These are phyloP conservation scores for Gyrodactylus salaris DNA, from an alignment of 1,140 invertebrate genomes.

Conservation along the genomic window DNA sequence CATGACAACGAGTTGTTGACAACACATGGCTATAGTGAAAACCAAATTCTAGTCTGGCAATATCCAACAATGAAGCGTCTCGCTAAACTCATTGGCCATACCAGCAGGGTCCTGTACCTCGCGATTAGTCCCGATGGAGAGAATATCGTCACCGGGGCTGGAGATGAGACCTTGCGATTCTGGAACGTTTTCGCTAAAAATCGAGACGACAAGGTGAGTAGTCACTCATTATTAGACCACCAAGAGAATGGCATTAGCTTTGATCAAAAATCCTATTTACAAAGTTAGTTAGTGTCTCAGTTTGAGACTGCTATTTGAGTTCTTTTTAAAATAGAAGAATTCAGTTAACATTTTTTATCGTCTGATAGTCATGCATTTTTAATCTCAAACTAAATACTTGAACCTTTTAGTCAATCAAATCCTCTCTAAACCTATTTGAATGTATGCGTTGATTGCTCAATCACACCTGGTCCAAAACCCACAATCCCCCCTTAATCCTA, in stretches of 20 bases:
- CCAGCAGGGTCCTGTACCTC: conserved; percentile 72
- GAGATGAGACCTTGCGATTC: conserved; percentile 85
- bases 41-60: conserved; percentile 97
- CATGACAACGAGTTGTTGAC: conserved; percentile 85
- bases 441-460: not conserved
- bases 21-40: conserved; percentile 95
- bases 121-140: conserved; percentile 49
- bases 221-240: too few relatives aligned
- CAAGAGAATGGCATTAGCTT: too few relatives aligned
- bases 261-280: too few relatives aligned
- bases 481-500: too few relatives aligned
- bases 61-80: conserved; percentile 85
- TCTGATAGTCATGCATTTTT: too few relatives aligned
- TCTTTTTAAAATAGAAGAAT: too few relatives aligned
- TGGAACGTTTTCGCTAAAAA: conserved; percentile 98
- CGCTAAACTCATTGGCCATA: conserved; percentile 85
- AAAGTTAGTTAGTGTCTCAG: too few relatives aligned
- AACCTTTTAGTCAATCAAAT: too few relatives aligned
- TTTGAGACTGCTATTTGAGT: too few relatives aligned
- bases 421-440: not conserved
- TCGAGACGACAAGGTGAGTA: conserved; percentile 28
- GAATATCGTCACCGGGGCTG: conserved; percentile 90
- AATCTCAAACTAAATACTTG: too few relatives aligned
- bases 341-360: too few relatives aligned
- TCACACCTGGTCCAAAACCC: too few relatives aligned